Base-by-base conservation (phyloP, 2,888 invertebrate genomes). In the Embidobia sp. region DNA sequence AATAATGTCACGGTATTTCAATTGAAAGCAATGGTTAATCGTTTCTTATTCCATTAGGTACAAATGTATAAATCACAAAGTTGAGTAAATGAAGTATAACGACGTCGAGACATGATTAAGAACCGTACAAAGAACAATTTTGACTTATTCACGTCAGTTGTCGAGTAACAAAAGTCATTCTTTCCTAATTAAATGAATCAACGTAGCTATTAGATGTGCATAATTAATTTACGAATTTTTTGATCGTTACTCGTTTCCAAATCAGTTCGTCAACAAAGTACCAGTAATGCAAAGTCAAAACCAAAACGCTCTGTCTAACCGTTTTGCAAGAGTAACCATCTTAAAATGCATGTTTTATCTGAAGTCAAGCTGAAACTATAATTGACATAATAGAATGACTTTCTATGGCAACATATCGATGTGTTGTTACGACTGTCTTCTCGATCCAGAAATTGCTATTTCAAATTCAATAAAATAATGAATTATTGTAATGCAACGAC, bases 1-100 rank as follows among this genome's bases (percentile, higher is more conserved):
- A 72, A 63, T 63, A 48, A 72, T 44, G 63, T 59, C 72, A 49
- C 55, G 55, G 63, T 55, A 72, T 72, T 64, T 72, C 63, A 64
- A 72, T 63, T 72, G 55, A 72, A 53, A 11, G 31, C 55, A 26
- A 49, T 49, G 15, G 46, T n/a, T 26, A 72, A 55, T 63, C 63
- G 15, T 49, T 31, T 31, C 19, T 57, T 37, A 27, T 51, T 66
- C 51, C 42, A 53, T 66, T 67, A 48, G 22, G 13, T 33, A 11
- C 53, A 59, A 44, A 66, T 59, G 11, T 44, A 66, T 73, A 48
- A 73, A 73, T 73, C 64, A 42, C 63, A 33, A 55, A 46, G 63
- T 72, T 72, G 33, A 48, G 63, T 48, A 55, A 63, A 63, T 70
- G 49, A 51, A 33, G 27, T 49, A 13, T 13, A 13, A 57, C 10